These are phyloP conservation scores for Macropodus opercularis DNA, from an alignment of 2,797 vertebrate species.

Conservation along the genomic window DNA sequence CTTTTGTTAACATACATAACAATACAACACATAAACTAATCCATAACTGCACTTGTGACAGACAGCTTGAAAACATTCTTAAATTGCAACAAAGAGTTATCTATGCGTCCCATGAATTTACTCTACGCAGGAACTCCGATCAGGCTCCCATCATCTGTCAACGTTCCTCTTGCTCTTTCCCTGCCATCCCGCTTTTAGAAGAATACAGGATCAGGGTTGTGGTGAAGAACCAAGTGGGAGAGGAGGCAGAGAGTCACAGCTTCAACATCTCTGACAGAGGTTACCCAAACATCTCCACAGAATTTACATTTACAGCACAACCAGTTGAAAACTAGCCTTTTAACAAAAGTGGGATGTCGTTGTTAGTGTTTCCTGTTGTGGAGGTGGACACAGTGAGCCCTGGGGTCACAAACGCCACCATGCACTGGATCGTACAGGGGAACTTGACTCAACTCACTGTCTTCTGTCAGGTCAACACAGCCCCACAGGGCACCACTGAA, in stretches of 20 bases:
- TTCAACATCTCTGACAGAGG: slow-evolving; percentile 75
- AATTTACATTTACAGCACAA: not conserved
- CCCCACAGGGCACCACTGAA: slow-evolving; percentile 8
- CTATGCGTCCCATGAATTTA: not conserved
- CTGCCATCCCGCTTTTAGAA: slow-evolving; percentile 37
- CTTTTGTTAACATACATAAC: too few relatives aligned
- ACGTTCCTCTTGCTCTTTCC: slow-evolving; percentile 51
- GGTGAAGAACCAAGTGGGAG: slow-evolving; percentile 63
- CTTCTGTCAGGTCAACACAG: slow-evolving; percentile 59
- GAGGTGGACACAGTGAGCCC: slow-evolving; percentile 20
- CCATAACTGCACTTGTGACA: too few relatives aligned
- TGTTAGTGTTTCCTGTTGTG: slow-evolving; percentile 62
- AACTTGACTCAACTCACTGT: slow-evolving; percentile 42
- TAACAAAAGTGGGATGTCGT: not conserved
- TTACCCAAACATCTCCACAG: slow-evolving; percentile 9
- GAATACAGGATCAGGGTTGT: slow-evolving; percentile 67
- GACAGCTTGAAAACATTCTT: too few relatives aligned
- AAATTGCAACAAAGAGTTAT: not conserved
- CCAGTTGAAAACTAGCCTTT: not conserved
- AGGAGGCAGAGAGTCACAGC: slow-evolving; percentile 48
- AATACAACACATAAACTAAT: too few relatives aligned
- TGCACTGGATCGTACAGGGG: slow-evolving; percentile 58
- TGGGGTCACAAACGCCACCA: slow-evolving; percentile 20
- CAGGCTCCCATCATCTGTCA: slow-evolving; percentile 27
- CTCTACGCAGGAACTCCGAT: slow-evolving; percentile 45